phyloP scores from a whole-genome alignment of 2,888 invertebrate species.

The Cephus rjabovi region DNA sequence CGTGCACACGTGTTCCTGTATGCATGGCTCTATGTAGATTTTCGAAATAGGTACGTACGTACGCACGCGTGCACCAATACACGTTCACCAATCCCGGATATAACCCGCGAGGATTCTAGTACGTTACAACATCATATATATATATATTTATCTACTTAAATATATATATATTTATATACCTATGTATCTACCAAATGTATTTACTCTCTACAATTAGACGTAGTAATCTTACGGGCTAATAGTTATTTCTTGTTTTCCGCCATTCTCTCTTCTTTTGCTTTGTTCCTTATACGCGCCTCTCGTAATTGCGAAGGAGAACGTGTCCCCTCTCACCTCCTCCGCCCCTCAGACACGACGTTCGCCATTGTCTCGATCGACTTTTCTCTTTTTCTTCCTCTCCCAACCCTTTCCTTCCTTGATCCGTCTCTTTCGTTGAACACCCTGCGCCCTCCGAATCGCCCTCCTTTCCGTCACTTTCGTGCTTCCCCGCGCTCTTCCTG shows the following conservation, averaged over 20 bases:
- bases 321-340: no score
- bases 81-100: conserved; percentile 36
- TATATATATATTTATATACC: conserved; percentile 38
- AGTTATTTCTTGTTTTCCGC: conserved; percentile 39
- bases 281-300: conserved; percentile 17
- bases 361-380: background rate
- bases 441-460: conserved; percentile 4
- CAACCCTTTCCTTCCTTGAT: background rate
- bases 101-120: conserved; percentile 52
- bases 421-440: background rate
- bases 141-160: conserved; percentile 35
- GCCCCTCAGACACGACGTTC: conserved; percentile 12
- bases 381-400: conserved; percentile 1
- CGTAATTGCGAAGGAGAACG: conserved; percentile 18
- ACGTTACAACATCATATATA: conserved; percentile 54
- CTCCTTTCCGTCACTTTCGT: background rate
- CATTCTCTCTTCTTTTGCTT: conserved; percentile 12
- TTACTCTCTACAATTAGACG: conserved; percentile 43
- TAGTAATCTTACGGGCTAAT: conserved; percentile 53
- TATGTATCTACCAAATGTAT: conserved; percentile 31
- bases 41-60: conserved; percentile 40
- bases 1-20: no score
- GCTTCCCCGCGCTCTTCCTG: background rate
- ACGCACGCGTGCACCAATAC: conserved; percentile 41
- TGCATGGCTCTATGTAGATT: no score